A percentile compares a stretch with the other conserved stretches of the same genome.
Evolutionary conservation across 2,888 invertebrate species (phyloP).

Genomic region (Sepiola atlantica): DNA sequence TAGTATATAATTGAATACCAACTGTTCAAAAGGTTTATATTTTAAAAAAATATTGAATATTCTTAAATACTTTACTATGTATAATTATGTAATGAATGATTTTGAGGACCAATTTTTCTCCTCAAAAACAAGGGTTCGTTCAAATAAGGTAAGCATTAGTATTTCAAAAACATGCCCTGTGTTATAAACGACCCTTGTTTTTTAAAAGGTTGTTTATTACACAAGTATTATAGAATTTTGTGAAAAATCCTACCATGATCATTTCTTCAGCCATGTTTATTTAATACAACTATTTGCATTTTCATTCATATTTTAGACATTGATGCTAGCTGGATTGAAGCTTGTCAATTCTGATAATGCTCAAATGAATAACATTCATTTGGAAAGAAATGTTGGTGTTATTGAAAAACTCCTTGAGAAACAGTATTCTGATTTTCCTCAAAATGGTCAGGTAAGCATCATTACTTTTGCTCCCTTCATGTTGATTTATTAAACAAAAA

Average conservation of each 20-base stretch:
- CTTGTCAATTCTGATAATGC: slow-evolving; percentile 5
- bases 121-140: too few species aligned
- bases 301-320: background rate
- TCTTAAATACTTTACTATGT: too few species aligned
- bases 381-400: slow-evolving; percentile 35
- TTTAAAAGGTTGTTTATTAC: too few species aligned
- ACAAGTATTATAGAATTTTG: too few species aligned
- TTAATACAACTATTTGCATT: background rate
- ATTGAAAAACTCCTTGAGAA: slow-evolving; percentile 43
- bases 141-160: too few species aligned
- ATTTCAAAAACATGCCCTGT: too few species aligned
- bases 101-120: too few species aligned
- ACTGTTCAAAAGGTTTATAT: background rate
- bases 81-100: too few species aligned
- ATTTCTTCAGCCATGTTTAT: background rate
- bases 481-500: background rate
- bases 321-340: background rate
- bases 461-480: background rate
- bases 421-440: slow-evolving; percentile 36
- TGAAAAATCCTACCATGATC: too few species aligned
- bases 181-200: too few species aligned
- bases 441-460: slow-evolving; percentile 41
- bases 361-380: slow-evolving; percentile 40
- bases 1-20: too few species aligned
- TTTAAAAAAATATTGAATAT: too few species aligned